Conservation (phyloP, 2,888 invertebrate species). For the Nasonovia ribisnigri region DNA sequence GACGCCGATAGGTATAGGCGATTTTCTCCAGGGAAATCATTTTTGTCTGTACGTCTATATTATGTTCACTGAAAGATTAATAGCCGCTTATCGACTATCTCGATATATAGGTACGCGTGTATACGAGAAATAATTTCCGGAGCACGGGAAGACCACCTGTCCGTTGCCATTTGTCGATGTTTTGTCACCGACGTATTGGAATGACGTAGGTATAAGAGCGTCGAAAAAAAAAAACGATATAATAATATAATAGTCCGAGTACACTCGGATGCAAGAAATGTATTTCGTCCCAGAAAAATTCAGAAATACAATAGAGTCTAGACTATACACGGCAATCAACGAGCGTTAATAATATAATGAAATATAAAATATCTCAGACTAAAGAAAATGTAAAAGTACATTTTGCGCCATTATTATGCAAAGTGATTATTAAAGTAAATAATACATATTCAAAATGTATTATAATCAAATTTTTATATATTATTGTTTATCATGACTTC, state of each 20-base stretch:
- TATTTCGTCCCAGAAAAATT: not conserved
- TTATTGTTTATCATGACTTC: too few relatives aligned
- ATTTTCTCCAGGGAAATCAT: constrained; percentile 53
- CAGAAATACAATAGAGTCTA: not conserved
- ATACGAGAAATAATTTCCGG: not conserved
- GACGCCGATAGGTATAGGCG: not conserved
- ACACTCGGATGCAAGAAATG: not conserved
- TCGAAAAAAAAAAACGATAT: not conserved
- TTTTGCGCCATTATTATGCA: not conserved
- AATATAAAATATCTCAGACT: not conserved
- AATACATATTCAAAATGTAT: too few relatives aligned
- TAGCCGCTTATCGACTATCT: not conserved
- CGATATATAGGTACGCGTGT: too few relatives aligned
- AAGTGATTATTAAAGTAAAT: too few relatives aligned
- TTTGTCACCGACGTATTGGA: not conserved
- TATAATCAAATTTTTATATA: too few relatives aligned
- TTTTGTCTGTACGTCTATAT: not conserved
- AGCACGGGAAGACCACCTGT: not conserved
- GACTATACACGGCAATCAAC: not conserved
- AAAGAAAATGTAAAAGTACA: not conserved
- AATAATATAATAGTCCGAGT: too few relatives aligned
- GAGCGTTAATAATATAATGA: not conserved
- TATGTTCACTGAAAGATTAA: constrained; percentile 12
- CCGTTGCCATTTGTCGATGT: not conserved
- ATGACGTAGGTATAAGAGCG: not conserved